phyloP scores from a whole-genome alignment of 2,113 vertebrate species.

The Uria aalge region DNA sequence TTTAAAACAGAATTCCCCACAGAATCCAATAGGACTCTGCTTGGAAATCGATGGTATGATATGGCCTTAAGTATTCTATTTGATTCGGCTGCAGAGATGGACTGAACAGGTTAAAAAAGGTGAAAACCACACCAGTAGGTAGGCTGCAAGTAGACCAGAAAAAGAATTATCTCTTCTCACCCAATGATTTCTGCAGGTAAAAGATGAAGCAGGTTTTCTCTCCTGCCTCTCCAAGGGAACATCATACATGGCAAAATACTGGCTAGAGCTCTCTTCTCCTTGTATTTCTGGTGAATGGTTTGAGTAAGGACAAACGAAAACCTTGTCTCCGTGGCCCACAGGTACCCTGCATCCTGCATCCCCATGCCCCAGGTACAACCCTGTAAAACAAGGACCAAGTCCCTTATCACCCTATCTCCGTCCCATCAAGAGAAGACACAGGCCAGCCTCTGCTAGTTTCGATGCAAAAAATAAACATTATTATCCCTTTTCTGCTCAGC shows the following conservation, averaged over 20 bases:
- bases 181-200: background rate
- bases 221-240: background rate
- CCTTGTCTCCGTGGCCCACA: background rate
- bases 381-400: background rate
- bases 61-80: background rate
- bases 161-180: background rate
- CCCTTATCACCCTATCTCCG: background rate
- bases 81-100: background rate
- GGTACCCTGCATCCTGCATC: too few species aligned
- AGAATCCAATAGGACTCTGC: background rate
- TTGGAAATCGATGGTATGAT: background rate
- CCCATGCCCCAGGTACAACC: rapidly evolving
- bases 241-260: background rate
- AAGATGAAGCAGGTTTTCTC: background rate
- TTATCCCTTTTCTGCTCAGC: background rate
- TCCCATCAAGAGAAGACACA: background rate
- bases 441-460: background rate
- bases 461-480: rapidly evolving
- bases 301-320: background rate
- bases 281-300: background rate
- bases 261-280: background rate
- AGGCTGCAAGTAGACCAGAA: background rate
- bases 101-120: background rate
- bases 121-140: background rate
- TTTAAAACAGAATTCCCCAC: background rate